Evolutionary conservation across 2,113 vertebrate species (phyloP), one percentile per base, ranked within the genome.

Genomic region (Mola mola): DNA sequence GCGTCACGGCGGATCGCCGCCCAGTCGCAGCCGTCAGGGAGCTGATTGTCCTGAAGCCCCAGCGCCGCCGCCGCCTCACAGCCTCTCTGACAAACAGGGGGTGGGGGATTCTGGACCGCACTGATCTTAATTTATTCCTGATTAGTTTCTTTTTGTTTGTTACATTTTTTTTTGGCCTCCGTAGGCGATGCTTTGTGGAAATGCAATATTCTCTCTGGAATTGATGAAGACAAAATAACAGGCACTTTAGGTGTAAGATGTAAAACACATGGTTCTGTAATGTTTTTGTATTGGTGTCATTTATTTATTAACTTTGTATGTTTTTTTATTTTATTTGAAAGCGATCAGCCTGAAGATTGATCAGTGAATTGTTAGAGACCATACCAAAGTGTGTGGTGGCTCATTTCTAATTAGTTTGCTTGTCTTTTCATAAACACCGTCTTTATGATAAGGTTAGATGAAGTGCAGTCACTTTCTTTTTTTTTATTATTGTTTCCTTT

Each of bases 311-410:
- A 51, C 75, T 44, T 69, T 72, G 16, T 75, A 37, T 67, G 4
- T 50, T 53, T 66, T 70, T 77, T 78, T 53, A 28, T 29, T 52
- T 52, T 46, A 64, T 75, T 83, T 68, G 2, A 72, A 44, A 40
- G 58, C 20, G 28, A 56, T 66, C 52, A 50, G 33, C 59, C 62
- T 59, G 19, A 72, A 38, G 33, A 40, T 72, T 31, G 75, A 77
- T 83, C 46, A 8, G 57, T 76, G 56, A 70, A 73, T 80, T 66
- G 56, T 76, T 73, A 51, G 74, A 92, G 83, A 93, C 91, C 72
- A 93, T 93, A 95, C 94, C 94, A 95, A 95, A 95, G 94, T 94
- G 91, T 91, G 92, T 88, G 87, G 58, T 90, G 90, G 89, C 90
- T 91, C 86, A 88, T 77, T 78, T 92, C 55, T 90, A 86, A 90